phyloP scores from a whole-genome alignment of 1,140 invertebrate genomes.

The Tetragonula clypearis region DNA sequence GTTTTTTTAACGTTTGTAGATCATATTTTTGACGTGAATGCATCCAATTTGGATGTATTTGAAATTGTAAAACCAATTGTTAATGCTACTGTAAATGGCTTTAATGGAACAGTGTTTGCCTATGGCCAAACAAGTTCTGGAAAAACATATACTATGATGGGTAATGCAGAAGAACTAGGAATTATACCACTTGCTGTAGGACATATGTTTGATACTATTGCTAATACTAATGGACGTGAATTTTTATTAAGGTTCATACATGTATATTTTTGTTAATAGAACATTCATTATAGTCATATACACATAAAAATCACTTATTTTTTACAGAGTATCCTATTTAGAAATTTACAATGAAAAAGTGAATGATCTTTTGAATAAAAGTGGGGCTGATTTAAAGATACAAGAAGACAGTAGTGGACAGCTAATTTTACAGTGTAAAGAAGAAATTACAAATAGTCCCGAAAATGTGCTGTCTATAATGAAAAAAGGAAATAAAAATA shows the following conservation, averaged over 20 bases:
- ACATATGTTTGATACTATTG: constrained; percentile 88
- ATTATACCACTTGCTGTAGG: constrained; percentile 88
- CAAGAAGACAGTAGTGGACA: constrained; percentile 84
- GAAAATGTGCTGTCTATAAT: constrained; percentile 85
- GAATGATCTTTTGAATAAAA: constrained; percentile 86
- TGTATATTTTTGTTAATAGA: constrained; percentile 7
- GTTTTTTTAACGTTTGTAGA: constrained; percentile 82
- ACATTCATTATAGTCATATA: not conserved
- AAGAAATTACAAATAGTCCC: constrained; percentile 85
- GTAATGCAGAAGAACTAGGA: constrained; percentile 86
- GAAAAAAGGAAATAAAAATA: constrained; percentile 86
- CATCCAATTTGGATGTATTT: constrained; percentile 86
- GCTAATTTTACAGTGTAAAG: constrained; percentile 83
- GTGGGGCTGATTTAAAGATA: constrained; percentile 85
- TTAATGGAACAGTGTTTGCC: constrained; percentile 95
- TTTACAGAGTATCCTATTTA: constrained; percentile 88
- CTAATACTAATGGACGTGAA: constrained; percentile 84
- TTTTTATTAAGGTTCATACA: constrained; percentile 82
- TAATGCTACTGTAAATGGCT: constrained; percentile 88
- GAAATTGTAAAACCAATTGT: constrained; percentile 88
- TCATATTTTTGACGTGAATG: constrained; percentile 86
- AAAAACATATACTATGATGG: constrained; percentile 89
- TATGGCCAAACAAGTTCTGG: constrained; percentile 95
- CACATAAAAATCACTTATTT: constrained; percentile 30
- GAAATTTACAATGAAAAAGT: constrained; percentile 93